Base-by-base conservation (phyloP, 2,888 invertebrate species). In the Drosophila anomelani region DNA sequence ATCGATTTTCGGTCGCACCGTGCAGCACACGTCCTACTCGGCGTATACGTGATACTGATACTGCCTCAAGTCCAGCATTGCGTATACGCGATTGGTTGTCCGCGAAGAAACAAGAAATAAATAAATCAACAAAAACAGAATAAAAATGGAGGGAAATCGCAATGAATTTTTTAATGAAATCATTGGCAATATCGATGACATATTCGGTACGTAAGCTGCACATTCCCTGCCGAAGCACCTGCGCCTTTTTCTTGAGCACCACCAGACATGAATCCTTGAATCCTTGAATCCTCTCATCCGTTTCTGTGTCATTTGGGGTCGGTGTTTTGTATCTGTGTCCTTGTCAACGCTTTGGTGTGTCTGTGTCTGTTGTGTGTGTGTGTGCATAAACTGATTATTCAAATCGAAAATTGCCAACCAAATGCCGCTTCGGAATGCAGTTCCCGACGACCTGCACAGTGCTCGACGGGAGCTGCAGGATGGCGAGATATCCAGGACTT, bases 401-500 rank as follows among this genome's bases (percentile, higher is more conserved):
- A 77, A 61, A 15, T 56, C 43, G 49, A 49, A 55, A 76, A 83
- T 51, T 64, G 41, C 47, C 47, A 41, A 61, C 23, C 43, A 57
- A 53, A 41, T 58, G 75, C 70, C 61, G 73, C 66, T 44, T 39
- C 60, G 36, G 73, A 59, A 51, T 57, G 46, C 68, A 97, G 97
- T 96, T 89, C 95, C 96, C 77, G 95, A 95, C 87, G 96, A 97
- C 93, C 93, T 93, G 82, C 95, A 95, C 81, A 96, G 96, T 73
- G 95, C 96, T 26, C 94, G 96, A 51, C 95, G 96, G 78, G 93
- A 94, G 79, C 92, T 96, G 90, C 95, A 95, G 90, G 95, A 95
- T 80, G 94, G 94, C 38, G 96, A 96, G 90, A 94, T 95, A 81
- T 91, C 96, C 81, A 94, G 94, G 17, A 96, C 96, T 12, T 92